Conservation (phyloP, 37 sponge, comb jelly and placozoan species). For the Aphrocallistes beatrix region DNA sequence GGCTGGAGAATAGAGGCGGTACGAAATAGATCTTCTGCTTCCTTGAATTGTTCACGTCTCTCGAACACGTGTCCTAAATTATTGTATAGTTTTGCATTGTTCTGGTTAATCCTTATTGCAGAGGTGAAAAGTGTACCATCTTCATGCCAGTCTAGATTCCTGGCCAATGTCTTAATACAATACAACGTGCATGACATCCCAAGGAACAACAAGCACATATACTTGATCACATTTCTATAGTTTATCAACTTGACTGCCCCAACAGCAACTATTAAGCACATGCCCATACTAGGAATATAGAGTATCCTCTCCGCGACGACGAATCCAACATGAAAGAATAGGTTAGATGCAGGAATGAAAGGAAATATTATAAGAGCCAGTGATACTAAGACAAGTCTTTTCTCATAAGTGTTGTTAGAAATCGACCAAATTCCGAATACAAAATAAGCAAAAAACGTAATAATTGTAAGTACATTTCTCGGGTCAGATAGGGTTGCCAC, state of each 20-base stretch:
- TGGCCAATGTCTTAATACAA: conserved; percentile 27
- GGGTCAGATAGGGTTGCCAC: conserved; percentile 43
- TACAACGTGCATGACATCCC: conserved; percentile 12
- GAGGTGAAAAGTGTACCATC: conserved; percentile 54
- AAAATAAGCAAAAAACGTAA: conserved; percentile 15
- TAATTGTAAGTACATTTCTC: conserved; percentile 46
- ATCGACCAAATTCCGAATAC: not conserved
- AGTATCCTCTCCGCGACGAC: conserved; percentile 88
- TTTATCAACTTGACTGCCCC: conserved; percentile 21
- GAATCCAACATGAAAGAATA: conserved; percentile 91
- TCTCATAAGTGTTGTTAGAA: conserved; percentile 11
- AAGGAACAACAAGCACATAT: not conserved
- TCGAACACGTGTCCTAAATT: conserved; percentile 74
- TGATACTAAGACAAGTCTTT: conserved; percentile 26
- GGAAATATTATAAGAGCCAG: conserved; percentile 63
- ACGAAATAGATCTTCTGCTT: conserved; percentile 57
- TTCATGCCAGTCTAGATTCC: conserved; percentile 57
- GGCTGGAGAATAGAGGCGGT: conserved; percentile 50
- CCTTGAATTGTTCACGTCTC: conserved; percentile 2
- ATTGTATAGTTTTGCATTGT: conserved; percentile 60
- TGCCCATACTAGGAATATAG: conserved; percentile 75
- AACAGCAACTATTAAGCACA: conserved; percentile 28
- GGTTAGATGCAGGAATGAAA: conserved; percentile 82
- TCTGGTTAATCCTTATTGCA: conserved; percentile 46
- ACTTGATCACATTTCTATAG: not conserved